These are phyloP conservation scores for Macrobrachium nipponense DNA, from an alignment of 1,140 invertebrate genomes.

Conservation along the genomic window DNA sequence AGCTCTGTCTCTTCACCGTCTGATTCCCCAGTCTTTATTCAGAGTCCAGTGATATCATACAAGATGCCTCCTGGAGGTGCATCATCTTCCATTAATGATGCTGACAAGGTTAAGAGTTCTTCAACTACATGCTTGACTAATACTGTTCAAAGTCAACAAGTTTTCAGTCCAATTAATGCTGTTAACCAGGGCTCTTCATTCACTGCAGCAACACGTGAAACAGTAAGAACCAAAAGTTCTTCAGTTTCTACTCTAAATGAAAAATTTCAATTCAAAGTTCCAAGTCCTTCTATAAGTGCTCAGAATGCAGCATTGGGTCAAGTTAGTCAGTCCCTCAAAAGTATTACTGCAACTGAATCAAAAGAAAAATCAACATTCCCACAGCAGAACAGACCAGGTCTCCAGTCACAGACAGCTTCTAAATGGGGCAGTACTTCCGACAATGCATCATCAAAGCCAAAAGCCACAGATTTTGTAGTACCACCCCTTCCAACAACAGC, in stretches of 20 bases:
- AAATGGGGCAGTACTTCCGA: constrained; percentile 33
- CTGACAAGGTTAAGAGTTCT: constrained; percentile 49
- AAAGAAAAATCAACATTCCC: constrained; percentile 34
- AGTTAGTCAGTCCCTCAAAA: constrained; percentile 44
- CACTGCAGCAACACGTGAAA: constrained; percentile 32
- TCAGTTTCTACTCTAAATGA: constrained; percentile 44
- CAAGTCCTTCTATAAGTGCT: background rate
- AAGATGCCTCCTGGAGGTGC: constrained; percentile 17
- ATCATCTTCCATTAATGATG: constrained; percentile 31
- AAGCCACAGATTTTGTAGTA: constrained; percentile 52
- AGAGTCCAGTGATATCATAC: constrained; percentile 22
- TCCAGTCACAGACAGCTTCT: background rate
- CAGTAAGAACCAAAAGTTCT: constrained; percentile 40
- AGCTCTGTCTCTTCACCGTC: constrained; percentile 43
- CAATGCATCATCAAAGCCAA: constrained; percentile 9
- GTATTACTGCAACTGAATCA: constrained; percentile 9
- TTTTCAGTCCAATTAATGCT: background rate
- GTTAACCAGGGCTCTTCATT: background rate
- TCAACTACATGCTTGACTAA: constrained; percentile 40
- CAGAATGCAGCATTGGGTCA: constrained; percentile 34
- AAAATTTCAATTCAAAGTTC: background rate
- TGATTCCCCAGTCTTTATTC: constrained; percentile 30
- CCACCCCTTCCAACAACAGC: constrained; percentile 61
- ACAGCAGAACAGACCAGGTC: constrained; percentile 7
- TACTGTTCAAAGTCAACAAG: background rate